A percentile compares a stretch with the other conserved stretches of the same genome.
Evolutionary conservation across 30 jellyfish, hydroid and myxozoan species (phyloP).

Genomic region (Haliclystus octoradiatus): DNA sequence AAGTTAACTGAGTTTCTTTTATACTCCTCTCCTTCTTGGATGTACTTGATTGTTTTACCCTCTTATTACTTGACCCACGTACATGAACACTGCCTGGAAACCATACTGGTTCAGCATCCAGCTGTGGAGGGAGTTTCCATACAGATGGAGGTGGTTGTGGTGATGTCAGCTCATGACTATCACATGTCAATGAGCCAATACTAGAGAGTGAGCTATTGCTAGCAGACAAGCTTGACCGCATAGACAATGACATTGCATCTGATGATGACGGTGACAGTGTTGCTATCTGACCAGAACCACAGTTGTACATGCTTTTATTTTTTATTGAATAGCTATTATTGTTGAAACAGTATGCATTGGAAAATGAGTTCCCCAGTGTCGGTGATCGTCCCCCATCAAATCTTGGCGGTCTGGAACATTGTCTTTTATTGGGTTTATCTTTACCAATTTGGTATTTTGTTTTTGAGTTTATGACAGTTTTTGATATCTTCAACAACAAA

Average conservation of each 20-base stretch:
- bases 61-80: not conserved
- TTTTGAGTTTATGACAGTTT: too few relatives aligned
- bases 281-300: not conserved
- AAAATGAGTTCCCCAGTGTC: not conserved
- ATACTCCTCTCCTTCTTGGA: not conserved
- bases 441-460: too few relatives aligned
- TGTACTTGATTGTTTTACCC: not conserved
- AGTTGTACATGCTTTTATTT: too few relatives aligned
- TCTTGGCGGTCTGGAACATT: not conserved
- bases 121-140: slow-evolving; percentile 1
- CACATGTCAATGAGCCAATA: not conserved
- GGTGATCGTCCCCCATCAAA: not conserved
- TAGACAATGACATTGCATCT: not conserved
- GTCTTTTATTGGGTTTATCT: too few relatives aligned
- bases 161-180: not conserved
- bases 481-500: too few relatives aligned
- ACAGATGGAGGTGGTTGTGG: not conserved
- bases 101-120: not conserved
- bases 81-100: not conserved
- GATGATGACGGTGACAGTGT: not conserved
- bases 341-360: not conserved
- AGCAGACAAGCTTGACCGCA: not conserved
- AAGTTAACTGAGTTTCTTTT: not conserved
- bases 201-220: slow-evolving; percentile 1
- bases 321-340: too few relatives aligned